Conservation (phyloP, 2,113 vertebrate genomes). For the Coracopsis vasa region DNA sequence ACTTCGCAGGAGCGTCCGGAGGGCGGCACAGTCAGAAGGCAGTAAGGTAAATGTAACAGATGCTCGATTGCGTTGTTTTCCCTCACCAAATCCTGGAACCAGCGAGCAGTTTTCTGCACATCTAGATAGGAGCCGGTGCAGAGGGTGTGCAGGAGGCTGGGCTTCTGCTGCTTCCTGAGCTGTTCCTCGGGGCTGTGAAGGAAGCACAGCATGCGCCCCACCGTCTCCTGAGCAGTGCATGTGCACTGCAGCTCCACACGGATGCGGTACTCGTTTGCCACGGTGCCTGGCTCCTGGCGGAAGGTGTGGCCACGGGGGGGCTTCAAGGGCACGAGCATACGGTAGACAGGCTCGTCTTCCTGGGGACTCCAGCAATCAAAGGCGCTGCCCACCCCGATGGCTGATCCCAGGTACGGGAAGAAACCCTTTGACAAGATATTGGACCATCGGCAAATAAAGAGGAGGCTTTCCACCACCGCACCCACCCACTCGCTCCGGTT, state of each 20-base stretch:
- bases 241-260: background rate
- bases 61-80: too few relatives aligned
- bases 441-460: too few relatives aligned
- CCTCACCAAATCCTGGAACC: background rate
- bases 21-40: background rate
- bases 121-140: background rate
- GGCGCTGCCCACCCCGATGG: background rate
- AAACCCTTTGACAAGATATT: too few relatives aligned
- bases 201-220: background rate
- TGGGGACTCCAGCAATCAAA: background rate
- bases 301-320: background rate
- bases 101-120: background rate
- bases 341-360: background rate
- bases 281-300: background rate
- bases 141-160: background rate
- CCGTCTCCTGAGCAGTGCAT: background rate
- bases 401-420: background rate
- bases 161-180: background rate
- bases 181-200: background rate
- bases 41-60: too few relatives aligned
- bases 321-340: background rate
- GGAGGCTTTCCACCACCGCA: too few relatives aligned
- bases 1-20: background rate
- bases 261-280: background rate
- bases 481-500: too few relatives aligned